Conservation (phyloP, 1,140 invertebrate genomes). For the Rhizoglyphus robini region DNA sequence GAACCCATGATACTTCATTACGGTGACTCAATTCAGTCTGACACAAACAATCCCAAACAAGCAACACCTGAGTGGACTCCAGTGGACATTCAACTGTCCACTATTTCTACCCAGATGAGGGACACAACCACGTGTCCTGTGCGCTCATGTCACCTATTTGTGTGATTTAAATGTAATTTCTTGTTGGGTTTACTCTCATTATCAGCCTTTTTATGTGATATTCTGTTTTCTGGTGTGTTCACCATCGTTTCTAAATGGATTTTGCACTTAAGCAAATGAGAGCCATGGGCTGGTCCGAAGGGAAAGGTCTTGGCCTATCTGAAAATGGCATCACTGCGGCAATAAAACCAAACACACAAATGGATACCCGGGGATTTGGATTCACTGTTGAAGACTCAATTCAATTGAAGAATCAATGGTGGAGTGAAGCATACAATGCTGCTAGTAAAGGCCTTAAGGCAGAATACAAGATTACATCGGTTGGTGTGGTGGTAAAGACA, state of each 20-base stretch:
- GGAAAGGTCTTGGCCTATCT: conserved; percentile 5
- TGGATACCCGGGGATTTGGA: conserved; percentile 10
- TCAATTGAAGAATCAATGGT: conserved; percentile 15
- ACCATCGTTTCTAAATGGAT: conserved; percentile 14
- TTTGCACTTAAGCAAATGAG: conserved; percentile 16
- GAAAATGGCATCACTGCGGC: conserved; percentile 13
- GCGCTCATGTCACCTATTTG: too few relatives aligned
- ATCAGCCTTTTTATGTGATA: neutral
- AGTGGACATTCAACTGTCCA: neutral
- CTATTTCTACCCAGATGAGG: neutral
- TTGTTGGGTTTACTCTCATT: neutral
- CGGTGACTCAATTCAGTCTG: neutral
- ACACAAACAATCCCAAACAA: neutral
- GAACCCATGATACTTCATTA: neutral
- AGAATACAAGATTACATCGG: neutral
- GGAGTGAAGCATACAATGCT: conserved; percentile 13
- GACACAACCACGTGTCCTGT: too few relatives aligned
- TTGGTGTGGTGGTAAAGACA: conserved; percentile 4
- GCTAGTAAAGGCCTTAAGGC: neutral
- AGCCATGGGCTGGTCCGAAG: conserved; percentile 19
- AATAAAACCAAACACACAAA: conserved; percentile 12
- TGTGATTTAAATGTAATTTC: neutral
- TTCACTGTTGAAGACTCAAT: neutral
- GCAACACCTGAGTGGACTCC: neutral
- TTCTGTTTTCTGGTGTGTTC: neutral